Conservation (phyloP, 2,113 vertebrate genomes). For the Rafetus swinhoei region DNA sequence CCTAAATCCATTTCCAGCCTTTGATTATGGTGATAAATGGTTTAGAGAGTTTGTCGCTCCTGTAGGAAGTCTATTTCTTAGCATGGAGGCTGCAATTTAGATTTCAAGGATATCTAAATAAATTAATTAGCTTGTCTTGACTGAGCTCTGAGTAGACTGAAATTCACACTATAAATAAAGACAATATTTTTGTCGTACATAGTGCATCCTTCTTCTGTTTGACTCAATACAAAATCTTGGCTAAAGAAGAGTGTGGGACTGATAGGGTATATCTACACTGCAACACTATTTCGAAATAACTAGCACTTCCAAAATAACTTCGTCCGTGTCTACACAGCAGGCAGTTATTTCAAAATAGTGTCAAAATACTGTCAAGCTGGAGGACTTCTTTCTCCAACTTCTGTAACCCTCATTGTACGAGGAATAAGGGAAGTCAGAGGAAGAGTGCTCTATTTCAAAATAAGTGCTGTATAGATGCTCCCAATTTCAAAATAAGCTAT, state of each 20-base stretch:
- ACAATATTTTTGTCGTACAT: not conserved
- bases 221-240: not conserved
- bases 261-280: not conserved
- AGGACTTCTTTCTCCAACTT: no score
- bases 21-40: slow-evolving; percentile 37
- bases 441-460: no score
- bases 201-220: not conserved
- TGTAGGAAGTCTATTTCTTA: not conserved
- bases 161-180: not conserved
- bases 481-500: no score
- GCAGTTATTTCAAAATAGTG: no score
- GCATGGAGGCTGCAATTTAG: not conserved
- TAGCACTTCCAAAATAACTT: no score
- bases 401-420: no score
- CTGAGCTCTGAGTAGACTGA: not conserved
- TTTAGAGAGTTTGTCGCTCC: not conserved
- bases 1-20: not conserved
- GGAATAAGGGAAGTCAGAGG: no score
- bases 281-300: no score
- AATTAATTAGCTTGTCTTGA: not conserved
- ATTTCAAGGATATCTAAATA: not conserved
- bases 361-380: no score
- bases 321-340: no score
- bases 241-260: not conserved
- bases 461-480: no score